Base-by-base conservation (phyloP, 2,888 invertebrate genomes). In the Salticus scenicus region DNA sequence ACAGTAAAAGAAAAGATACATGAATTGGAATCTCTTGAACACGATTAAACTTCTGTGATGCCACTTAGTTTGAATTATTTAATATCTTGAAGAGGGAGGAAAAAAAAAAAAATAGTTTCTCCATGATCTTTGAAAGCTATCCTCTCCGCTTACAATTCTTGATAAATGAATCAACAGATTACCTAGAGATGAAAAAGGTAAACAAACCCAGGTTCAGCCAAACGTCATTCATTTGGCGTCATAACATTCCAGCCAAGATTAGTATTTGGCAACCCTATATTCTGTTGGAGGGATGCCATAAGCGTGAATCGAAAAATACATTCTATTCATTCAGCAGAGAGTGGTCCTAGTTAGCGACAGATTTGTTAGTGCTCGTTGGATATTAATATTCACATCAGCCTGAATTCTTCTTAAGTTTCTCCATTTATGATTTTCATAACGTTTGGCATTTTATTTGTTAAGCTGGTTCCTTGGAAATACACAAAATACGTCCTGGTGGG, bases 401-500 rank as follows among this genome's bases (percentile, higher is more conserved):
- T 57, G 12, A 14, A 30, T 72, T 12, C 41, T 67, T 51, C 72
- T 66, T 76, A 2, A n/a, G 14, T 1, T 12, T 57, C 42, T 47
- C 42, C 64, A 27, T 24, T 72, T 57, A 72, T 84, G 77, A 70
- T 42, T 28, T 28, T 17, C 27, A 33, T 33, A 27, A 37, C 42
- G 74, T 67, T 24, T 27, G 75, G 51, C 28, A 41, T 27, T 10
- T 37, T 0, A 28, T 5, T 33, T 74, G 33, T 75, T 41, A 20
- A 28, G n/a, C 42, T 28, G 31, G 31, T 64, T 28, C n/a, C n/a
- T 31, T 41, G 69, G 64, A 71, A 71, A 71, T 69, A 33, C 63
- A 83, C 77, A 79, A 85, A 85, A 72, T 84, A 85, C 84, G 84
- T 78, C 78, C 84, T 79, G 84, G 84, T 85, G 84, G 84, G 78